Conservation (phyloP, 1,140 invertebrate species). For the Phenacoccus solenopsis region DNA sequence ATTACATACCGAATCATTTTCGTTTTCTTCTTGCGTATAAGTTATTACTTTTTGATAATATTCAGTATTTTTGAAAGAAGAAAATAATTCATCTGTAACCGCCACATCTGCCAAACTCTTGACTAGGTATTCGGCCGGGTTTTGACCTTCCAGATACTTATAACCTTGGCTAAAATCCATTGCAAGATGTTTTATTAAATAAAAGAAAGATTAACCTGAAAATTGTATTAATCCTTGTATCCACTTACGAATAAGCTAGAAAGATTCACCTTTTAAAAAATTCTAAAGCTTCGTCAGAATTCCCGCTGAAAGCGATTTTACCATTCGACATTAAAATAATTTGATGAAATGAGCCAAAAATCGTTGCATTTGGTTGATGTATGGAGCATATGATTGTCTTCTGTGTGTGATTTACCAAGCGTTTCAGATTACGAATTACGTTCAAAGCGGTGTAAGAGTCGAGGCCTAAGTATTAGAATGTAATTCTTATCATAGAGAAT, state of each 20-base stretch:
- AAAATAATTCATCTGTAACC: neutral
- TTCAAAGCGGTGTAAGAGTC: constrained; percentile 87
- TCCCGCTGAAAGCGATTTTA: constrained; percentile 73
- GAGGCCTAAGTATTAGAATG: constrained; percentile 41
- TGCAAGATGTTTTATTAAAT: no score
- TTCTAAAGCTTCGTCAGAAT: constrained; percentile 50
- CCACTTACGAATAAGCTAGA: no score
- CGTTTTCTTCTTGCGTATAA: neutral
- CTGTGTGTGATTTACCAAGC: constrained; percentile 45
- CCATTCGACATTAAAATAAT: constrained; percentile 80
- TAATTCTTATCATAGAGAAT: neutral
- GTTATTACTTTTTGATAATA: neutral
- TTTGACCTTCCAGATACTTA: constrained; percentile 66
- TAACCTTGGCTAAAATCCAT: constrained; percentile 59
- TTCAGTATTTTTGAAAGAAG: neutral
- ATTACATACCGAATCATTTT: neutral
- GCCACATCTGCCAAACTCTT: constrained; percentile 50
- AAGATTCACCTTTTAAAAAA: constrained; percentile 70
- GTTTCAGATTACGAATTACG: constrained; percentile 58
- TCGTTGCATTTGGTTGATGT: constrained; percentile 89
- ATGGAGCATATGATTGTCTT: constrained; percentile 90
- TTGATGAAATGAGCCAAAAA: constrained; percentile 78
- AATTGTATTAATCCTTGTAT: no score
- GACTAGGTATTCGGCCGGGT: constrained; percentile 87
- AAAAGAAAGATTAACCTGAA: no score